Base-by-base conservation (phyloP, 2,113 vertebrate species). In the Colaptes auratus region DNA sequence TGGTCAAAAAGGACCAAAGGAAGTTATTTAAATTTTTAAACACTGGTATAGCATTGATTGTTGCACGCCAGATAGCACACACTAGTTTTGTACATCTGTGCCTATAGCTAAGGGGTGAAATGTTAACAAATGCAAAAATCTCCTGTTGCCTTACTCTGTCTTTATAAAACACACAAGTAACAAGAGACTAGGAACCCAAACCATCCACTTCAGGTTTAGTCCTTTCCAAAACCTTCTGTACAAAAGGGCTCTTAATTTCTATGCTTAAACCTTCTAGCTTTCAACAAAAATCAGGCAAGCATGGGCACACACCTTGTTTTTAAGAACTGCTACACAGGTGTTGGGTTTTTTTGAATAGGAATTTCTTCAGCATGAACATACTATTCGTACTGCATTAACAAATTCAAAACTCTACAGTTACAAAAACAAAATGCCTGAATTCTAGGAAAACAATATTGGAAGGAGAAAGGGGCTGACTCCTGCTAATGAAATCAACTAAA, bases 1-100 rank as follows among this genome's bases (percentile, higher is more conserved):
- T 53, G 11, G 24, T 24, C 12, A 3, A 55, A 55, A 70, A 80
- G 21, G 15, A 55, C 10, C 6, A 30, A n/a, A 3, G 44, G 7
- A 88, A 83, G 17, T 30, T 70, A 53, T 65, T 70, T 69, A 31
- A 74, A 55, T 83, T 87, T 65, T 71, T 7, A 79, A 83, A 69
- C 33, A 56, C 8, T 18, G 14, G 31, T 46, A 74, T 6, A 48
- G 20, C 39, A 74, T 24, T 42, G 24, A 69, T 59, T 14, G 9
- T 16, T 15, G 8, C 58, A 74, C 70, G 31, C 12, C 10, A n/a
- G 56, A 88, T 74, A 79, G 28, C 14, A 65, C 17, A 71, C 21
- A 19, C 28, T 91, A 25, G 4, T 33, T 87, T 73, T 46, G 5
- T 21, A 33, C 12, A 10, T 21, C 63, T 63, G 28, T 79, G 12